These are phyloP conservation scores for Neuroterus valhalla DNA, from an alignment of 1,140 invertebrate species.

Conservation along the genomic window DNA sequence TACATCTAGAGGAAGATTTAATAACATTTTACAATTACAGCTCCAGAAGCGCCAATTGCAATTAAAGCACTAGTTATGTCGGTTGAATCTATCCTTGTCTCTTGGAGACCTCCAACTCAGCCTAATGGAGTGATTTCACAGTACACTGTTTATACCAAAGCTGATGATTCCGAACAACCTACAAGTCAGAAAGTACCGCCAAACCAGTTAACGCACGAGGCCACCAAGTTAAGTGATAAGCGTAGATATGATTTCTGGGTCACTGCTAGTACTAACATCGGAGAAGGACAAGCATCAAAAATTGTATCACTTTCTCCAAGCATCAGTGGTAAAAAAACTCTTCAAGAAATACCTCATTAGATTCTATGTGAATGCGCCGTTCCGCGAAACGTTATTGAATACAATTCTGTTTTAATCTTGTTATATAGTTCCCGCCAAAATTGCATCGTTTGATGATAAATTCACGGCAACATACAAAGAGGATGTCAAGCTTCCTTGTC, in stretches of 20 bases:
- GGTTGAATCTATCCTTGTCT: constrained; percentile 91
- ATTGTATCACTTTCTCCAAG: constrained; percentile 89
- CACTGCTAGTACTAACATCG: constrained; percentile 93
- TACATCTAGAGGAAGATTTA: constrained; percentile 21
- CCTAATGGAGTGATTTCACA: constrained; percentile 95
- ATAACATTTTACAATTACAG: constrained; percentile 73
- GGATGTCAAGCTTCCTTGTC: constrained; percentile 92
- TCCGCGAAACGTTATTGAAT: neutral
- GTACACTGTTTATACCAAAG: constrained; percentile 94
- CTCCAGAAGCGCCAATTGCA: constrained; percentile 92
- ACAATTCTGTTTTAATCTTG: constrained; percentile 6
- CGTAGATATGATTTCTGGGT: constrained; percentile 95
- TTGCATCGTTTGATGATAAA: constrained; percentile 93
- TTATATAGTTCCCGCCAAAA: constrained; percentile 89
- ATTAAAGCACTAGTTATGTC: constrained; percentile 96
- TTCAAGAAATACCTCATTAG: constrained; percentile 4
- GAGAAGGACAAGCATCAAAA: constrained; percentile 92
- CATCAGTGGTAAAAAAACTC: constrained; percentile 79
- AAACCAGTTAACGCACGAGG: constrained; percentile 80
- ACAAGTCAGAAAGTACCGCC: constrained; percentile 81
- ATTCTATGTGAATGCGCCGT: neutral
- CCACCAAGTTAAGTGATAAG: constrained; percentile 87
- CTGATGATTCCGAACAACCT: constrained; percentile 82
- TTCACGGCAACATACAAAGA: constrained; percentile 93
- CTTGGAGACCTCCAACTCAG: constrained; percentile 93